Conservation (phyloP, 2,113 vertebrate genomes). For the Dinomys branickii region DNA sequence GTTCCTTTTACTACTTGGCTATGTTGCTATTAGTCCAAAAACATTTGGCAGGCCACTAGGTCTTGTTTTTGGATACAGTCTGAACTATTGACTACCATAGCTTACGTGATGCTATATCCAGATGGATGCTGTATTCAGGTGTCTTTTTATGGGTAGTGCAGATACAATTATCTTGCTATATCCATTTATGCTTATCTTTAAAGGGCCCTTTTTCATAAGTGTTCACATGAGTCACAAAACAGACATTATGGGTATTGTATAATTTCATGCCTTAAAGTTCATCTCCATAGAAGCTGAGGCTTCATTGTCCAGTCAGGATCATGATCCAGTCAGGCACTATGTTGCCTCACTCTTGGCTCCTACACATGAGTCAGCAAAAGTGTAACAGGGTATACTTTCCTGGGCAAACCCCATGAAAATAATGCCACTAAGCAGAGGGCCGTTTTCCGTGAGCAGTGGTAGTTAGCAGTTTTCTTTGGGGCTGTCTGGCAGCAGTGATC, state of each 20-base stretch:
- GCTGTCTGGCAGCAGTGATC: background rate
- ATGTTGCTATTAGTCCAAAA: background rate
- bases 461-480: conserved; percentile 4
- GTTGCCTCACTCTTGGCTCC: background rate
- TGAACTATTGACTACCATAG: background rate
- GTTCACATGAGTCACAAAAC: background rate
- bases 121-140: background rate
- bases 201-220: background rate
- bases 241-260: background rate
- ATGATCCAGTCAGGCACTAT: background rate
- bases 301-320: background rate
- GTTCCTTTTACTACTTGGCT: background rate
- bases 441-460: background rate
- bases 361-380: background rate
- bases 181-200: background rate
- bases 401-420: background rate
- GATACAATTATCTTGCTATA: background rate
- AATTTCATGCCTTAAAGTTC: conserved; percentile 5
- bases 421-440: background rate
- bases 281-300: background rate
- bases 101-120: background rate
- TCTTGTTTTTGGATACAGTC: background rate
- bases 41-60: background rate
- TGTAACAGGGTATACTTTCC: background rate
- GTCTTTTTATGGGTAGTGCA: background rate